A percentile compares a stretch with the other conserved stretches of the same genome.
Conservation (phyloP, 1,140 invertebrate species). For the Trialeurodes vaporariorum region DNA sequence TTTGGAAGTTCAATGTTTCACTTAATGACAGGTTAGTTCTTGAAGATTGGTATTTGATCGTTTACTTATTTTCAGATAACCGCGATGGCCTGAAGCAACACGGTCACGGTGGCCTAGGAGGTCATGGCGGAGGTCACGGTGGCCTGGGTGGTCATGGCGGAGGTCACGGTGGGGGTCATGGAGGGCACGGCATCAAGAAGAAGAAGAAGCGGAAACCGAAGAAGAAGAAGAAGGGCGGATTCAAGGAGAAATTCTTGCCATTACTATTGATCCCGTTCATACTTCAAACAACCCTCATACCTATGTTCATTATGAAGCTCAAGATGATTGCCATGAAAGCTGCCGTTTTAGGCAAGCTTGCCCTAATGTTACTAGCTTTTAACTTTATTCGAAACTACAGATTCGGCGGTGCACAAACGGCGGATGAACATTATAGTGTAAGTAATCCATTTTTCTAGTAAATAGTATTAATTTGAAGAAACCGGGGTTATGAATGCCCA, state of each 20-base stretch:
- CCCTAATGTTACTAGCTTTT: conserved; percentile 19
- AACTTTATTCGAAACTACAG: conserved; percentile 17
- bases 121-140: not conserved
- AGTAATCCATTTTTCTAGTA: too few species aligned
- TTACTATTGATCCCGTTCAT: conserved; percentile 24
- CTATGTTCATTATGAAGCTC: conserved; percentile 24
- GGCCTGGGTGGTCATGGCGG: not conserved
- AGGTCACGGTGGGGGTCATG: not conserved
- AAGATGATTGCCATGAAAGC: conserved; percentile 26
- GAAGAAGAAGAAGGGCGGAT: conserved; percentile 21
- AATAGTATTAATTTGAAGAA: too few species aligned
- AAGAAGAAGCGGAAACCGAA: conserved; percentile 13
- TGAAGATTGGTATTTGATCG: too few species aligned
- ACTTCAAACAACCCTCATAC: conserved; percentile 23
- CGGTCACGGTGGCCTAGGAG: too few species aligned
- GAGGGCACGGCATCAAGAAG: conserved; percentile 2
- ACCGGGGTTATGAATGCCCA: too few species aligned
- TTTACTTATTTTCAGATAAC: not conserved
- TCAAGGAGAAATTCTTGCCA: conserved; percentile 21
- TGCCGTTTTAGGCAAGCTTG: conserved; percentile 22
- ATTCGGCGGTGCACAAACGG: not conserved
- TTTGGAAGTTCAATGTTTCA: too few species aligned
- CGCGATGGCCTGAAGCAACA: not conserved
- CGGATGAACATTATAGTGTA: not conserved
- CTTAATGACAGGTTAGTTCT: too few species aligned